These are phyloP conservation scores for Candidula unifasciata DNA, from an alignment of 2,888 invertebrate species.

Conservation along the genomic window DNA sequence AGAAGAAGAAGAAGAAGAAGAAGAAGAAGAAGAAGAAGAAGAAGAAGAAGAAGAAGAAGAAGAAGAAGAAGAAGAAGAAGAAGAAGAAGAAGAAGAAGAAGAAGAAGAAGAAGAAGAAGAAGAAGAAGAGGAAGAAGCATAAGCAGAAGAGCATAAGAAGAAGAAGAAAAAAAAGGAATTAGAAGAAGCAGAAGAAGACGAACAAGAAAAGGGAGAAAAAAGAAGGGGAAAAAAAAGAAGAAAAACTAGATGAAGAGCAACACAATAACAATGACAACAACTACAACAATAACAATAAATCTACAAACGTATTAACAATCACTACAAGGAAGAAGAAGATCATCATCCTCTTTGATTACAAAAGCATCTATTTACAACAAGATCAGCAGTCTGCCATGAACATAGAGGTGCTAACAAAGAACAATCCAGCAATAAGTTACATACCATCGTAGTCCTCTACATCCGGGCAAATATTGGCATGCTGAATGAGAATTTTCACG, in stretches of 20 bases:
- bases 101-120: not conserved
- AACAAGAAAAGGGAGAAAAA: not conserved
- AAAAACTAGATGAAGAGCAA: conserved; percentile 13
- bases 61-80: not conserved
- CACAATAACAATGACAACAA: not conserved
- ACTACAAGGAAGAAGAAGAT: too few relatives aligned
- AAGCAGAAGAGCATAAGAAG: not conserved
- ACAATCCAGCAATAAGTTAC: conserved; percentile 4
- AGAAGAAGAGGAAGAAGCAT: not conserved
- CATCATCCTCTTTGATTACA: too few relatives aligned
- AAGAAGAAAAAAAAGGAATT: not conserved
- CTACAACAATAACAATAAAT: not conserved
- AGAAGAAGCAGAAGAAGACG: not conserved
- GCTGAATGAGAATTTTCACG: conserved; percentile 71
- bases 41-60: not conserved
- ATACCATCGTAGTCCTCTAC: conserved; percentile 71
- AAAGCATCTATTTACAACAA: too few relatives aligned
- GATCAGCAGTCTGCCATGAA: too few relatives aligned
- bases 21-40: not conserved
- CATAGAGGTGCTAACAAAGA: too few relatives aligned
- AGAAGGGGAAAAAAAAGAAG: not conserved
- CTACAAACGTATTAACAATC: too few relatives aligned
- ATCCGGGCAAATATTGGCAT: conserved; percentile 74
- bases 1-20: not conserved
- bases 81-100: not conserved